Conservation (phyloP, 2,113 vertebrate genomes). For the Dolichotis patagonum region DNA sequence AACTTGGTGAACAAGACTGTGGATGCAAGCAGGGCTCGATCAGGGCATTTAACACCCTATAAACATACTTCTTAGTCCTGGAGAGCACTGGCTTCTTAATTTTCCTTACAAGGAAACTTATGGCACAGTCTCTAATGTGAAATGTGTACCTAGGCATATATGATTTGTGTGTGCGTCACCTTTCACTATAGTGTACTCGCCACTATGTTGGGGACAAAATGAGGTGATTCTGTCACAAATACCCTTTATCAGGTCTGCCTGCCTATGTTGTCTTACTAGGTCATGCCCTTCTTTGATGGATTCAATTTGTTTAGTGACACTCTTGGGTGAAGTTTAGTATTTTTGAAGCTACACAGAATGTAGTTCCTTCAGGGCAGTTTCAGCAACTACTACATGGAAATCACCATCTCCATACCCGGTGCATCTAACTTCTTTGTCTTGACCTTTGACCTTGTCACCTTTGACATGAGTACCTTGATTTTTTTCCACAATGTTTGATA, state of each 20-base stretch:
- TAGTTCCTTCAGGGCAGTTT: background rate
- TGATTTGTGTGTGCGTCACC: background rate
- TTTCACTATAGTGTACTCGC: fast-evolving
- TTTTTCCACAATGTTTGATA: fast-evolving
- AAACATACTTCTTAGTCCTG: background rate
- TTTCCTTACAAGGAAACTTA: background rate
- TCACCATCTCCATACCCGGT: background rate
- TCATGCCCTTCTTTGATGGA: background rate
- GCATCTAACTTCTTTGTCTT: too few species aligned
- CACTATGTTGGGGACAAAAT: background rate
- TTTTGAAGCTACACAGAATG: background rate
- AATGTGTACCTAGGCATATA: too few species aligned
- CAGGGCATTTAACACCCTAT: fast-evolving
- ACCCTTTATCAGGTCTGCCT: too few species aligned
- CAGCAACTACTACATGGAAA: background rate
- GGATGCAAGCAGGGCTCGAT: background rate
- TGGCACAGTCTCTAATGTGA: background rate
- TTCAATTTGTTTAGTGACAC: background rate
- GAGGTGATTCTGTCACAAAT: background rate
- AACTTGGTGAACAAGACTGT: fast-evolving
- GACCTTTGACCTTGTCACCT: background rate
- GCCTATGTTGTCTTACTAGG: fast-evolving
- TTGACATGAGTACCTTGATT: too few species aligned
- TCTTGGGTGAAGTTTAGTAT: background rate
- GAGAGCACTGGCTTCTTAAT: background rate